Percentiles rank a stretch among this genome's conserved stretches.
Evolutionary conservation across 2,797 vertebrate species (phyloP).

Genomic region (Malurus splendens): DNA sequence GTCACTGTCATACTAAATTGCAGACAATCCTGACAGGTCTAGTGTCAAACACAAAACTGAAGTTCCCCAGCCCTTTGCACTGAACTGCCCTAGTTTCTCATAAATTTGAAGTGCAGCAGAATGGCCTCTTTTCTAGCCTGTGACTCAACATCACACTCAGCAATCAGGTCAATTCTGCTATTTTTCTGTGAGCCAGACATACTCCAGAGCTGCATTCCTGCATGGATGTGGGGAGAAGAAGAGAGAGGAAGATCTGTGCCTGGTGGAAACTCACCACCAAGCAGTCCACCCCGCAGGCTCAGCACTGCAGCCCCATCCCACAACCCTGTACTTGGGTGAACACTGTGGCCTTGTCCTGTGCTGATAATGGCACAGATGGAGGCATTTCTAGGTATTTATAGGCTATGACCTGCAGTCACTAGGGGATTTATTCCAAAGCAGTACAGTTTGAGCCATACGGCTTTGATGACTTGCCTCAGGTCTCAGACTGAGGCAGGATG

Average conservation of each 20-base stretch:
- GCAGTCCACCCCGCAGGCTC: background rate
- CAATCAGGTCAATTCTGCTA: background rate
- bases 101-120: background rate
- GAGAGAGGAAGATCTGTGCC: background rate
- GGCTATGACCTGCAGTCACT: background rate
- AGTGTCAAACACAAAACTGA: background rate
- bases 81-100: background rate
- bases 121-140: background rate
- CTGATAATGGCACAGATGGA: background rate
- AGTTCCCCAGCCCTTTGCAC: background rate
- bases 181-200: background rate
- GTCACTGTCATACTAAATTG: background rate
- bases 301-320: background rate
- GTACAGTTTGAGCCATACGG: accelerated
- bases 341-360: background rate
- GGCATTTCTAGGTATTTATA: background rate
- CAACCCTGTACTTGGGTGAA: background rate
- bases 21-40: background rate
- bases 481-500: background rate
- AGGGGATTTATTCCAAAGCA: background rate
- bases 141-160: background rate
- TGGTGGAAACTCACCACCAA: background rate
- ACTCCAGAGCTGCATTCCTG: background rate
- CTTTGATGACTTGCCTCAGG: background rate
- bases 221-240: accelerated